Conservation (phyloP, 2,888 invertebrate genomes). For the Choristoneura rosaceana region DNA sequence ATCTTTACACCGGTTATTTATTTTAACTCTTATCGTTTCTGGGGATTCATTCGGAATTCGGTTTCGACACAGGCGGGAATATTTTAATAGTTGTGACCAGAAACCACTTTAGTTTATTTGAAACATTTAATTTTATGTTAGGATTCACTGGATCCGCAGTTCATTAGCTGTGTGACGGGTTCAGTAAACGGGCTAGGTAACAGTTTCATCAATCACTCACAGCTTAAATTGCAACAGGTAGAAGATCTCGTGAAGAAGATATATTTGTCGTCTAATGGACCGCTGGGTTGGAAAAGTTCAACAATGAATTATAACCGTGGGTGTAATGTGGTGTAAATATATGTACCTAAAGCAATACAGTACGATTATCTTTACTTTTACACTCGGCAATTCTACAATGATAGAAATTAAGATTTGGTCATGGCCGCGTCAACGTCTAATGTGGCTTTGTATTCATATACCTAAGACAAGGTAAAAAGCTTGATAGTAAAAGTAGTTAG, state of each 20-base stretch:
- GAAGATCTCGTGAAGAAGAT: neutral
- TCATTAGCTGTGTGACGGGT: slow-evolving; percentile 26
- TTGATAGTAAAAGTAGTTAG: no score
- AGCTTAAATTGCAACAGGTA: slow-evolving; percentile 37
- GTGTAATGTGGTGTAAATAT: no score
- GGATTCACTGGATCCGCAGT: slow-evolving; percentile 12
- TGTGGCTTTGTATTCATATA: no score
- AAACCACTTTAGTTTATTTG: slow-evolving; percentile 1
- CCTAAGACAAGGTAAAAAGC: no score
- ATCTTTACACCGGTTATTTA: slow-evolving; percentile 50
- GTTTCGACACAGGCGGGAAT: neutral
- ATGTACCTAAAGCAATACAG: no score
- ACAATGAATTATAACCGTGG: no score
- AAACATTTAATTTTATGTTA: neutral
- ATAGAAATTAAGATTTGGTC: no score
- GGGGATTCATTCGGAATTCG: neutral
- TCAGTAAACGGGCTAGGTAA: slow-evolving; percentile 43
- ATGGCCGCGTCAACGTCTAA: no score
- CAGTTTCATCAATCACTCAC: slow-evolving; percentile 47
- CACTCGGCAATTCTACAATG: no score
- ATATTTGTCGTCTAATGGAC: neutral
- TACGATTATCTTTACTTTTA: no score
- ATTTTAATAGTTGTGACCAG: neutral
- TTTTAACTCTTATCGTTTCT: slow-evolving; percentile 50
- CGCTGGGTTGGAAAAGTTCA: neutral